Evolutionary conservation across 2,113 vertebrate genomes (phyloP).

Genomic region (Felis chaus): DNA sequence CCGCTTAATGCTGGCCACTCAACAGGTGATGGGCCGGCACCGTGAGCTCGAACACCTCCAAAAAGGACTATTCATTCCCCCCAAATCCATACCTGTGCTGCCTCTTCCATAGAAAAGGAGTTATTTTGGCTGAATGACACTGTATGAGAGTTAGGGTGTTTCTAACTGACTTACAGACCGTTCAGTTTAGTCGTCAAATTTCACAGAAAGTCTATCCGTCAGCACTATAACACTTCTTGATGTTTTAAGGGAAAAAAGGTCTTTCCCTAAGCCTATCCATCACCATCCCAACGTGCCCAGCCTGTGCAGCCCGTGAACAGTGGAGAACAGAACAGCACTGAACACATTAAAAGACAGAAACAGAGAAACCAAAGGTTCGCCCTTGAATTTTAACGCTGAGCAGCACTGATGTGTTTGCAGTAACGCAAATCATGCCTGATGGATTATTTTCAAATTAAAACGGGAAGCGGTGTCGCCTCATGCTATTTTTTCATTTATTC

Average conservation of each 20-base stretch:
- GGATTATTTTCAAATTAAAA: conserved; percentile 57
- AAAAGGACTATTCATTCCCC: neutral
- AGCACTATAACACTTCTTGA: neutral
- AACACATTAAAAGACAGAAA: conserved; percentile 20
- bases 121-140: neutral
- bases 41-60: neutral
- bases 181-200: neutral
- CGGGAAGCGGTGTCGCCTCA: neutral
- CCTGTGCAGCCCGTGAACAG: neutral
- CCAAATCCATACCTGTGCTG: neutral
- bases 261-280: neutral
- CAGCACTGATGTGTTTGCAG: neutral
- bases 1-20: neutral
- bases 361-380: conserved; percentile 12
- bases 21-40: neutral
- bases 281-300: neutral
- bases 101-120: neutral
- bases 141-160: neutral
- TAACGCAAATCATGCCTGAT: conserved; percentile 39
- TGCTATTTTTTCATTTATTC: conserved; percentile 46
- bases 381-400: conserved; percentile 2
- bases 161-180: neutral
- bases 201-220: neutral
- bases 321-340: neutral
- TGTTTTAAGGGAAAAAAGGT: neutral